Conservation (phyloP, 2,113 vertebrate species). For the Eidolon helvum region DNA sequence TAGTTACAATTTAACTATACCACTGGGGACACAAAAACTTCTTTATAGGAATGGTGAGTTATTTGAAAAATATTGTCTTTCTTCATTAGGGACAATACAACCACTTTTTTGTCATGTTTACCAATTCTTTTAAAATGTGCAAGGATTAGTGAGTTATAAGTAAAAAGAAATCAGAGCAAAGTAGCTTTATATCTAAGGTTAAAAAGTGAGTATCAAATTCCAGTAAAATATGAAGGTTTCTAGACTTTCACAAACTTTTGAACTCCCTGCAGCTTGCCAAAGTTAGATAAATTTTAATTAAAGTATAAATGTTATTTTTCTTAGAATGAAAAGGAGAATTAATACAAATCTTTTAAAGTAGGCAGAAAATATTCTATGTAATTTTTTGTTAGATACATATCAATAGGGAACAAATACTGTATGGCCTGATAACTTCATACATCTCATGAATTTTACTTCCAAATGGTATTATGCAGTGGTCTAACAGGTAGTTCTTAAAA, state of each 20-base stretch:
- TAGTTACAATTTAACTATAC: neutral
- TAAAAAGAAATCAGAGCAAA: neutral
- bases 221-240: conserved; percentile 35
- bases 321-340: conserved; percentile 47
- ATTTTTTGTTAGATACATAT: conserved; percentile 49
- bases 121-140: neutral
- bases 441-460: neutral
- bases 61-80: neutral
- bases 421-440: neutral
- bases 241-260: conserved; percentile 53
- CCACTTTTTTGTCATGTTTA: neutral
- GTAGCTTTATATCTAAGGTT: neutral
- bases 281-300: conserved; percentile 70
- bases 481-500: conserved; percentile 42
- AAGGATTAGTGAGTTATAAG: neutral
- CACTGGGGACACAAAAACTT: neutral
- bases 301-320: conserved; percentile 62
- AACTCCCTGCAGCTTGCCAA: conserved; percentile 35
- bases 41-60: neutral
- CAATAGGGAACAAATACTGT: neutral
- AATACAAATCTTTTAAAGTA: conserved; percentile 43
- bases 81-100: neutral
- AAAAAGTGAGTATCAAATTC: conserved; percentile 32
- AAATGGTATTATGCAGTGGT: neutral
- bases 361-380: conserved; percentile 34